Base-by-base conservation (phyloP, 2,888 invertebrate species). In the Lithosia quadra region DNA sequence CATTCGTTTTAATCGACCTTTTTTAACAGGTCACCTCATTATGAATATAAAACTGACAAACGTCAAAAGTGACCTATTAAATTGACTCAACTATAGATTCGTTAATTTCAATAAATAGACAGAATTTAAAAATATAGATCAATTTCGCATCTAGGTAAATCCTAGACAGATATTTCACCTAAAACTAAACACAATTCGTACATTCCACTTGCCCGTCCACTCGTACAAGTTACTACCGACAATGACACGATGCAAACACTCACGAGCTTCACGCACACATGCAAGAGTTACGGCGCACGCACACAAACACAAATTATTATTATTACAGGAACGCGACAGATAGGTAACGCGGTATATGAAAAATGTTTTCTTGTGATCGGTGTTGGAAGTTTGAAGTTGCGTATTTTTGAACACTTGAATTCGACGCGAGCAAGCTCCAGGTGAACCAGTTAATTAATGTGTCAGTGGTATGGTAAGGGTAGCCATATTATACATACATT, bases 281-380 rank as follows among this genome's bases (percentile, higher is more conserved):
- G 79, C 71, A 75, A 82, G 71, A 4, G 59, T 72, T 73, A 79
- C 79, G 79, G 72, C 39, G 67, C 75, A 80, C 82, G 65, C 84
- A 79, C 83, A 83, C 84, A 65, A 49, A 64, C 77, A n/a, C 65
- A 64, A 61, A 75, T 82, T 81, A 82, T 82, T 83, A 82, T 84
- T 84, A 86, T 82, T 85, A 85, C 88, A 71, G 83, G 85, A 81
- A 82, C 77, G 72, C 74, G 71, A 82, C 81, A 84, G 80, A 73
- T 71, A 72, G 73, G 68, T 72, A 74, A 63, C 68, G 80, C 80
- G 77, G 87, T 84, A 88, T 85, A 80, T 90, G 90, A 86, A 85
- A 88, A 87, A 77, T 84, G 67, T 80, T 76, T 77, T 78, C 65
- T 56, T 64, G 2, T 18, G 7, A 10, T 18, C 5, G 18, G 49